These are phyloP conservation scores for Thamnaconus septentrionalis DNA, from an alignment of 2,113 vertebrate genomes.

Conservation along the genomic window DNA sequence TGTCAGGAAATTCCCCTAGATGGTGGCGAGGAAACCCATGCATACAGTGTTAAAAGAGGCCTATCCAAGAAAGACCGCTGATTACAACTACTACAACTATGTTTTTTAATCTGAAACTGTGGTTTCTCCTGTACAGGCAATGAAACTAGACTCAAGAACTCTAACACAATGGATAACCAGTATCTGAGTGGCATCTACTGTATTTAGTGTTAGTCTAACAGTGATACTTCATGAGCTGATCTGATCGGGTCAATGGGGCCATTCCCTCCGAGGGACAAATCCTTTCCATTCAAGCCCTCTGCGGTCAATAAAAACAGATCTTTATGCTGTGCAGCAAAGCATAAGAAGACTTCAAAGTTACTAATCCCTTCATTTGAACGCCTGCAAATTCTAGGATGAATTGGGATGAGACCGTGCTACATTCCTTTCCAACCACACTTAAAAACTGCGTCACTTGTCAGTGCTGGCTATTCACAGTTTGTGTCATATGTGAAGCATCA, in stretches of 20 bases:
- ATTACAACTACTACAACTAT: no score
- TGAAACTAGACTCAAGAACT: no score
- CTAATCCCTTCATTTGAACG: constrained; percentile 31
- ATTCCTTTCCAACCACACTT: constrained; percentile 5
- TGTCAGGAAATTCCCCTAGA: no score
- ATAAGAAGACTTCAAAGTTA: constrained; percentile 23
- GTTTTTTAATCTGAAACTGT: no score
- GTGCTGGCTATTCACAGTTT: constrained; percentile 7
- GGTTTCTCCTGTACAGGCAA: no score
- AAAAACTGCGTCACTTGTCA: constrained; percentile 33
- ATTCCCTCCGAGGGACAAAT: background rate
- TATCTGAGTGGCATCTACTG: no score
- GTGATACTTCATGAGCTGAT: background rate
- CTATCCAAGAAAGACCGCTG: no score
- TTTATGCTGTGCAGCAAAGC: constrained; percentile 7
- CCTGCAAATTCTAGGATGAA: constrained; percentile 20
- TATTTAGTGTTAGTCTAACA: no score
- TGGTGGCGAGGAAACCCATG: no score
- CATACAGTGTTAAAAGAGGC: no score
- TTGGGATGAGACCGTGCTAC: background rate
- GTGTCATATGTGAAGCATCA: constrained; percentile 30
- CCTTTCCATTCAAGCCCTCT: background rate
- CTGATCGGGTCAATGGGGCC: no score
- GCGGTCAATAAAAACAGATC: constrained; percentile 18
- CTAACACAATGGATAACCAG: no score